Evolutionary conservation across 2,113 vertebrate genomes (phyloP).

Genomic region (Anoura caudifer): DNA sequence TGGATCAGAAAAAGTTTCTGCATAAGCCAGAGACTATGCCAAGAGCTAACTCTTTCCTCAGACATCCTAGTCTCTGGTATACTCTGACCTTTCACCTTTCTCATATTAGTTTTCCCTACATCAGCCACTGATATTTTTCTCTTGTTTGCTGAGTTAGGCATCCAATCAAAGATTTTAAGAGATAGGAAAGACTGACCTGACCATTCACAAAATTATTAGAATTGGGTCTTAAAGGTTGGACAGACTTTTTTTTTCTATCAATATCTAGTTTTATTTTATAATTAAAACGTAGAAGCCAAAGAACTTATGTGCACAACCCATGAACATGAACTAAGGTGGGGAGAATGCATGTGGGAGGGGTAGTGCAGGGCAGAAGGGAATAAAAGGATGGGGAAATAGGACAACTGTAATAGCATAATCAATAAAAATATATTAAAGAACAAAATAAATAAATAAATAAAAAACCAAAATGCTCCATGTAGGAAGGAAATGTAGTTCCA

Average conservation of each 20-base stretch:
- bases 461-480: not conserved
- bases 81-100: not conserved
- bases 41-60: not conserved
- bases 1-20: not conserved
- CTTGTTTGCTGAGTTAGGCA: not conserved
- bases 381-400: too few species aligned
- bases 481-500: not conserved
- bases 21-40: not conserved
- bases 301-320: too few species aligned
- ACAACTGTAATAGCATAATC: too few species aligned
- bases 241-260: not conserved
- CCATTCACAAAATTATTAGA: not conserved
- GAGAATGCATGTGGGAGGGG: too few species aligned
- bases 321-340: too few species aligned
- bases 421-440: too few species aligned
- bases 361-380: too few species aligned
- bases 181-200: not conserved
- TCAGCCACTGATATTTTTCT: not conserved
- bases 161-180: not conserved
- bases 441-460: too few species aligned
- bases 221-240: not conserved
- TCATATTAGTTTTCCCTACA: not conserved
- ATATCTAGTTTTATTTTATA: not conserved
- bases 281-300: not conserved
- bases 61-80: not conserved